Evolutionary conservation across 30 jellyfish, hydroid and myxozoan species (phyloP).

Genomic region (Aurelia aurita): DNA sequence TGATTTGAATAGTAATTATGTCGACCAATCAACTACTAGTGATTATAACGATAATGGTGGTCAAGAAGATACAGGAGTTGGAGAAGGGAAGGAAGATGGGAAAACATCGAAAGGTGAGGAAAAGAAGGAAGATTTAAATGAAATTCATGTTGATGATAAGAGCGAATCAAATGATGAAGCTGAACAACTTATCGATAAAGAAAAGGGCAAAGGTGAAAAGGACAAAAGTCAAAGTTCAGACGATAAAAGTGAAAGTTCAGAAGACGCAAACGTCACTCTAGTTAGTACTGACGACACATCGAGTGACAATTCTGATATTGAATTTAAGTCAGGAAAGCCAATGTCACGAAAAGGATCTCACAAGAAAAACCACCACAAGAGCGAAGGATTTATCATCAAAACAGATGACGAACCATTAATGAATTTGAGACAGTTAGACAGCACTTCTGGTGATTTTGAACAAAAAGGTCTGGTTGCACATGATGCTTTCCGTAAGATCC

Average conservation of each 20-base stretch:
- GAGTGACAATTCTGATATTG: background rate
- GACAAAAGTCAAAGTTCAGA: background rate
- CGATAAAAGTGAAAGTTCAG: background rate
- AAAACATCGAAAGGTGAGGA: background rate
- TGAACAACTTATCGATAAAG: conserved; percentile 9
- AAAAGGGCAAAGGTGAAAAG: conserved; percentile 4
- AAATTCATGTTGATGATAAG: conserved; percentile 40
- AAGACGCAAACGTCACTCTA: background rate
- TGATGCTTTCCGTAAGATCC: conserved; percentile 78
- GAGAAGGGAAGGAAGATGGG: too few relatives aligned
- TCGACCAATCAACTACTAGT: too few relatives aligned
- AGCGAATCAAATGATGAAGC: conserved; percentile 23
- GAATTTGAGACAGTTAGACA: conserved; percentile 5
- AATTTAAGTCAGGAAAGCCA: conserved; percentile 23
- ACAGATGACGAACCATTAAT: background rate
- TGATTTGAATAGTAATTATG: too few relatives aligned
- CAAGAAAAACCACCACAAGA: background rate
- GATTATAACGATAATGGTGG: background rate
- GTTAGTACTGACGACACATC: background rate
- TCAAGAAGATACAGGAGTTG: background rate
- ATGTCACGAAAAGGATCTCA: conserved; percentile 1
- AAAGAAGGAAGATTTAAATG: background rate
- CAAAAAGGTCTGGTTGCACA: conserved; percentile 70
- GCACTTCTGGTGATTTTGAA: conserved; percentile 24
- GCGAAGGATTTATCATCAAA: conserved; percentile 16